Conservation (phyloP, 2,113 vertebrate species). For the Aegithalos caudatus region DNA sequence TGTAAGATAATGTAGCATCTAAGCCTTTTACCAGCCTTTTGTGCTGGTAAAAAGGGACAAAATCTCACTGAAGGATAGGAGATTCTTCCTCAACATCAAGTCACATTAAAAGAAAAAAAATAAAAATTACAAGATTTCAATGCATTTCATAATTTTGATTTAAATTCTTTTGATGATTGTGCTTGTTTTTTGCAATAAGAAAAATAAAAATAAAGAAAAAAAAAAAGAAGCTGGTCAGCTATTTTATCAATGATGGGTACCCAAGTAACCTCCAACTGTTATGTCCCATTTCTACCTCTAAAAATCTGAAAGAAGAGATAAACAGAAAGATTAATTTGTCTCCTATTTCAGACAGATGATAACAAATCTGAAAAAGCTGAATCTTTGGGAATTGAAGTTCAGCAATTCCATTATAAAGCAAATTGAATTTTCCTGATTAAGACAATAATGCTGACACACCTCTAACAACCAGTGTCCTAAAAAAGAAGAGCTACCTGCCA, state of each 20-base stretch:
- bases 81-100: background rate
- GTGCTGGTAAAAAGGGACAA: background rate
- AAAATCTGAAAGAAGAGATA: background rate
- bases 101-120: background rate
- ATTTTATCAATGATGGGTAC: background rate
- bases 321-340: background rate
- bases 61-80: background rate
- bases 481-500: background rate
- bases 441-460: background rate
- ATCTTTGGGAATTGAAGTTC: background rate
- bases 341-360: background rate
- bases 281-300: background rate
- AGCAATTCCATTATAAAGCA: background rate
- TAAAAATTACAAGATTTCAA: background rate
- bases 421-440: background rate
- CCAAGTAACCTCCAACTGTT: rapidly evolving
- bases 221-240: background rate
- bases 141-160: background rate
- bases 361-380: background rate
- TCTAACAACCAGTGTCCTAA: background rate
- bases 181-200: background rate
- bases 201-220: background rate
- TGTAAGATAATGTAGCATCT: background rate
- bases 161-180: background rate
- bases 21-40: background rate